Conservation (phyloP, 2,113 vertebrate species). For the Callospermophilus lateralis region DNA sequence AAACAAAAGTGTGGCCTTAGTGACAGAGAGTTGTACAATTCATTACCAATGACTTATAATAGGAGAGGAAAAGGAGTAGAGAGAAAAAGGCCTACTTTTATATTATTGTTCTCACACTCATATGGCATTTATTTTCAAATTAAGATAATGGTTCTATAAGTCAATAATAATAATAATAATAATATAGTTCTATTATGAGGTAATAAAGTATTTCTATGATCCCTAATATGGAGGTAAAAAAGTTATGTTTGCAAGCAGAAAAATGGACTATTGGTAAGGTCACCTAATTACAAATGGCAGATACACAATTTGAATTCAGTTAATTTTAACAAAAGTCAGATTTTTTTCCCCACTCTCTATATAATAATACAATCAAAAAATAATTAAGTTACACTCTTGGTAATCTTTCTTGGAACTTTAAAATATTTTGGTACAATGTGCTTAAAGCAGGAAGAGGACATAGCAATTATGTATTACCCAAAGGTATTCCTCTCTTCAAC, state of each 20-base stretch:
- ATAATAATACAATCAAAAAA: background rate
- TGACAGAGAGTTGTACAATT: background rate
- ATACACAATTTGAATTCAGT: background rate
- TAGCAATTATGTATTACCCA: background rate
- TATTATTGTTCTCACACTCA: background rate
- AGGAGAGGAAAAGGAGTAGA: background rate
- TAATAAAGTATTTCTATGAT: background rate
- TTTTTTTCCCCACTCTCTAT: background rate
- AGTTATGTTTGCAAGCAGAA: background rate
- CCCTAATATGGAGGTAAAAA: background rate
- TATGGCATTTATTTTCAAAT: background rate
- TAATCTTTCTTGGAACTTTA: background rate
- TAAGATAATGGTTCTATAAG: background rate
- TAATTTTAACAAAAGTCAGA: background rate
- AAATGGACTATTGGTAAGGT: background rate
- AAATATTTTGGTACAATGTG: background rate
- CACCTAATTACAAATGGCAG: background rate
- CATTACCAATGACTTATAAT: background rate
- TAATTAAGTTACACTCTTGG: background rate
- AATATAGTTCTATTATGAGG: background rate
- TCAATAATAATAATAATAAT: background rate
- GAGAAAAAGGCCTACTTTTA: background rate
- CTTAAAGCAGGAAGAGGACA: background rate
- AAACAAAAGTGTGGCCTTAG: background rate
- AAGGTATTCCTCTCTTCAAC: background rate